phyloP scores from a whole-genome alignment of 1,140 invertebrate species.

The Drosophila burlai region DNA sequence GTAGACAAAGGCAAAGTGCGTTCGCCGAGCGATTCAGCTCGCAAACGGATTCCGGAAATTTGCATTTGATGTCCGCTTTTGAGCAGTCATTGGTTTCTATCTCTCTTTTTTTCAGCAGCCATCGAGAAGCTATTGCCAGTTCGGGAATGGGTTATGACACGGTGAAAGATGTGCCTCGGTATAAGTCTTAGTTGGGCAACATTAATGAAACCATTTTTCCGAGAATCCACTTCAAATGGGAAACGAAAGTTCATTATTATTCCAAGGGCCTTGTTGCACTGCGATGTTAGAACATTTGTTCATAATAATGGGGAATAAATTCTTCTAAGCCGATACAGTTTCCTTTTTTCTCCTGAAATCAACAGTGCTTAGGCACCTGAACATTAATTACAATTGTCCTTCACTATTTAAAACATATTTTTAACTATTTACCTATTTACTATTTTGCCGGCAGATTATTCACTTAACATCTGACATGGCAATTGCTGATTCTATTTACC shows the following conservation, averaged over 20 bases:
- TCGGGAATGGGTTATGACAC: background rate
- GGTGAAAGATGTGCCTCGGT: background rate
- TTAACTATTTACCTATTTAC: background rate
- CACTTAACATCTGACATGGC: background rate
- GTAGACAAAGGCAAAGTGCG: conserved; percentile 71
- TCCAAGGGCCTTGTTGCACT: too few relatives aligned
- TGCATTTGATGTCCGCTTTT: conserved; percentile 54
- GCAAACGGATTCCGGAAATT: conserved; percentile 36
- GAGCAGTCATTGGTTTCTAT: conserved; percentile 18
- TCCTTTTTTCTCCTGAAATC: too few relatives aligned
- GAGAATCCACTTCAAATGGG: too few relatives aligned
- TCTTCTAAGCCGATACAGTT: too few relatives aligned
- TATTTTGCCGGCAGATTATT: background rate
- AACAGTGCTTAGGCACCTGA: too few relatives aligned
- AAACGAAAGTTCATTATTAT: background rate
- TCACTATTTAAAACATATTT: too few relatives aligned
- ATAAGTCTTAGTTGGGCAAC: background rate
- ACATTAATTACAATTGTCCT: too few relatives aligned
- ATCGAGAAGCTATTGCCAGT: conserved; percentile 4
- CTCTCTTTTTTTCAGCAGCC: conserved; percentile 1
- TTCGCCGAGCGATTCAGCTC: conserved; percentile 27
- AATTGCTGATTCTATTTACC: background rate
- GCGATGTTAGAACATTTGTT: too few relatives aligned
- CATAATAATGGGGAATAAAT: too few relatives aligned
- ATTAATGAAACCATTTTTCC: background rate